phyloP scores from a whole-genome alignment of 2,113 vertebrate genomes.

The Raja brachyura region DNA sequence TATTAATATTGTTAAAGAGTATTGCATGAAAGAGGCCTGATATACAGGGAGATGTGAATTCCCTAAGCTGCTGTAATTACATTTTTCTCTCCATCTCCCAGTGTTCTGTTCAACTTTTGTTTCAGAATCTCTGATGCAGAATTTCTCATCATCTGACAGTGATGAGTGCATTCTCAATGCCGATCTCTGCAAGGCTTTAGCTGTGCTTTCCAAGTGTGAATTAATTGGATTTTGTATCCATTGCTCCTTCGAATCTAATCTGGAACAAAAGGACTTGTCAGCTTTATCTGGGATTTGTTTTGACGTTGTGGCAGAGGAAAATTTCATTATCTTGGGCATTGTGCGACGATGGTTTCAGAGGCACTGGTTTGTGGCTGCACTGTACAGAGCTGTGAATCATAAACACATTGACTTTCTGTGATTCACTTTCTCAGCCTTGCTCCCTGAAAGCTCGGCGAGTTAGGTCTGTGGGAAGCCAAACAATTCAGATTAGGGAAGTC shows the following conservation, averaged over 20 bases:
- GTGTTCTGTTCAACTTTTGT: not conserved
- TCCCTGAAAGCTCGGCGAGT: not conserved
- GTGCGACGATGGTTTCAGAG: not conserved
- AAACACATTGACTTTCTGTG: not conserved
- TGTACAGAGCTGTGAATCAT: not conserved
- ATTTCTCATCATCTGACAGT: constrained; percentile 21
- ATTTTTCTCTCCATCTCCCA: not conserved
- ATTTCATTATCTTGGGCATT: constrained; percentile 33
- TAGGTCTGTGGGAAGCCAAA: not conserved
- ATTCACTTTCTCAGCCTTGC: not conserved
- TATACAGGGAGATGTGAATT: not conserved
- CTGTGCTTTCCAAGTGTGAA: constrained; percentile 30
- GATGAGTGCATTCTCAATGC: constrained; percentile 16
- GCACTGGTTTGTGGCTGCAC: not conserved
- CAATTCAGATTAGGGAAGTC: not conserved
- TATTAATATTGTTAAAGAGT: constrained; percentile 21
- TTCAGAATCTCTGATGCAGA: constrained; percentile 31
- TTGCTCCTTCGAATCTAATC: constrained; percentile 23
- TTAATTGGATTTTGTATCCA: constrained; percentile 34
- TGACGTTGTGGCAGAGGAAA: constrained; percentile 25
- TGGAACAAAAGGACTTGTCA: constrained; percentile 37
- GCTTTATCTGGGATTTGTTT: constrained; percentile 20
- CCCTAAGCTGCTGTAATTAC: not conserved
- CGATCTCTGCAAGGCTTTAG: constrained; percentile 24
- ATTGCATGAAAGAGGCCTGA: not conserved